Percentiles rank a stretch among this genome's conserved stretches.
Conservation (phyloP, 1,140 invertebrate species). For the Eubasilissa regina region DNA sequence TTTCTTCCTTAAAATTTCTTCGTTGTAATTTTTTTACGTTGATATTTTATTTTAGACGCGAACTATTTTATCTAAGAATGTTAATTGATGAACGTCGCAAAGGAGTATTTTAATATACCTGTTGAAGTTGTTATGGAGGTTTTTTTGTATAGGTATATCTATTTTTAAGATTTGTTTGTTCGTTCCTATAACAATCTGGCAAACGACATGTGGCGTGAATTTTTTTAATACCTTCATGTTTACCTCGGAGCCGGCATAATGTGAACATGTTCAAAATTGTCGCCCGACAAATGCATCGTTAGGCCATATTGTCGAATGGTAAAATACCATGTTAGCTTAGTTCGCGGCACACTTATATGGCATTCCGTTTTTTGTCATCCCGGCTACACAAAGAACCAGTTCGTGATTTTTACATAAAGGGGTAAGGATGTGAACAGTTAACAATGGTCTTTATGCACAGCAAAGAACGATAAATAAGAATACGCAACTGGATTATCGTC, state of each 20-base stretch:
- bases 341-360: constrained; percentile 10
- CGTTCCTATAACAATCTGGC: background rate
- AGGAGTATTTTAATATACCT: too few species aligned
- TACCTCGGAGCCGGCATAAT: constrained; percentile 6
- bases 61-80: too few species aligned
- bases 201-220: background rate
- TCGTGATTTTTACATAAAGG: constrained; percentile 32
- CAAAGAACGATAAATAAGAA: constrained; percentile 6
- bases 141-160: too few species aligned
- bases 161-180: too few species aligned
- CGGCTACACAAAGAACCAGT: constrained; percentile 9
- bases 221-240: constrained; percentile 3
- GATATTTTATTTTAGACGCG: too few species aligned
- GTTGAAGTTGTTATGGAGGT: too few species aligned
- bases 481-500: too few species aligned
- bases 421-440: constrained; percentile 15
- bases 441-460: constrained; percentile 10
- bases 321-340: constrained; percentile 2
- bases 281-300: constrained; percentile 11
- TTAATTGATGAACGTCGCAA: too few species aligned
- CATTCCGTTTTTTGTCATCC: constrained; percentile 12
- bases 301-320: background rate
- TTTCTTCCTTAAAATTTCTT: too few species aligned
- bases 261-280: constrained; percentile 11
- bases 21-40: too few species aligned